These are phyloP conservation scores for Procambarus virginalis DNA, from an alignment of 1,140 invertebrate genomes.

Conservation along the genomic window DNA sequence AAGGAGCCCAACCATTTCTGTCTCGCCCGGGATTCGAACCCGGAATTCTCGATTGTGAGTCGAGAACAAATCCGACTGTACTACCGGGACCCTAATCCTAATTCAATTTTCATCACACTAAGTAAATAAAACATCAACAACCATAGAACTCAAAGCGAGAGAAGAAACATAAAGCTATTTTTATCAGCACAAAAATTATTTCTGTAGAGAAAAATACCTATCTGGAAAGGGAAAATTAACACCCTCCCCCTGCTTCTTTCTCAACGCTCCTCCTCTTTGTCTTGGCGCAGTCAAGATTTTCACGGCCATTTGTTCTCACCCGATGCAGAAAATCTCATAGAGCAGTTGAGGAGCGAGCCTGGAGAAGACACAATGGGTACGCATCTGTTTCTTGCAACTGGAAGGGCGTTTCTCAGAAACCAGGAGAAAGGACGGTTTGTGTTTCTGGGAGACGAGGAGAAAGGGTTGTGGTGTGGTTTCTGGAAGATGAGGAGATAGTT, in stretches of 20 bases:
- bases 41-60: too few relatives aligned
- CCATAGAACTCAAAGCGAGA: too few relatives aligned
- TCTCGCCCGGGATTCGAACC: too few relatives aligned
- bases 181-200: too few relatives aligned
- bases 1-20: too few relatives aligned
- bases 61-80: too few relatives aligned
- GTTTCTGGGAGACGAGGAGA: neutral
- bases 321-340: conserved; percentile 61
- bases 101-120: too few relatives aligned
- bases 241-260: neutral
- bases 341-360: conserved; percentile 14
- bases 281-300: conserved; percentile 54
- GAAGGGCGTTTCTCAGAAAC: neutral
- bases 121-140: too few relatives aligned
- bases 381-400: conserved; percentile 31
- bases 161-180: too few relatives aligned
- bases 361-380: conserved; percentile 37
- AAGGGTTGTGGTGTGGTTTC: neutral
- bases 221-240: neutral
- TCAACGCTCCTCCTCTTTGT: conserved; percentile 26
- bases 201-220: too few relatives aligned
- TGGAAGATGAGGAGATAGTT: conserved; percentile 3
- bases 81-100: too few relatives aligned
- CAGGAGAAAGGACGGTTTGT: neutral
- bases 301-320: conserved; percentile 59